Conservation (phyloP, 2,113 vertebrate genomes). For the Aviceda subcristata region DNA sequence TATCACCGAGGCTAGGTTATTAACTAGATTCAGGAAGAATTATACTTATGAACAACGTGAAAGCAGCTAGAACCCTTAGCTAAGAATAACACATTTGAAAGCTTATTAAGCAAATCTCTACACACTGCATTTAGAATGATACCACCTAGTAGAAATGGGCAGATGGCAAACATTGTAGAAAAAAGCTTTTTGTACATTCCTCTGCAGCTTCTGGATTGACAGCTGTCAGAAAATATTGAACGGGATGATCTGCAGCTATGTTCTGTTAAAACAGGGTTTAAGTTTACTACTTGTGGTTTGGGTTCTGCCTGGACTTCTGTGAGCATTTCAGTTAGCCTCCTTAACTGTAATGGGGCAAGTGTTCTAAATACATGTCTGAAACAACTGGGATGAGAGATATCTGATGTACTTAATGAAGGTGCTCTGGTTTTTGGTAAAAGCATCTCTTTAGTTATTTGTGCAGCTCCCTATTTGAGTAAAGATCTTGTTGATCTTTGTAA, state of each 20-base stretch:
- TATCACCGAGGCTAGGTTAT: not conserved
- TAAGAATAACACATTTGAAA: not conserved
- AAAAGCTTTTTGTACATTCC: not conserved
- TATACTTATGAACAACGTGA: not conserved
- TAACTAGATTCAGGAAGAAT: not conserved
- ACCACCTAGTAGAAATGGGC: not conserved
- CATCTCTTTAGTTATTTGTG: not conserved
- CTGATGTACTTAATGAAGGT: not conserved
- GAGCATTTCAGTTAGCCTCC: not conserved
- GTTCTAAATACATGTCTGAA: not conserved
- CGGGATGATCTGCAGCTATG: not conserved
- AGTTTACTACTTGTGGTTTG: not conserved
- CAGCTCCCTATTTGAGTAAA: not conserved
- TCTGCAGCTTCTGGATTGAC: not conserved
- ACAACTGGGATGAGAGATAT: not conserved
- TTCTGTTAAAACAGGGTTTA: not conserved
- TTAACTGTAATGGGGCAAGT: not conserved
- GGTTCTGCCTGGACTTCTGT: not conserved
- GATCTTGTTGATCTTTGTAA: not conserved
- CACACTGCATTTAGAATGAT: not conserved
- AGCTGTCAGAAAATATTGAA: not conserved
- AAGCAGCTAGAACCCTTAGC: not conserved
- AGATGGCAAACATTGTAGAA: not conserved
- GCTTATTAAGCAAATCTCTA: not conserved
- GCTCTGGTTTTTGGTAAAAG: not conserved